Conservation (phyloP, 1,140 invertebrate genomes). For the Hyposmocoma kahamanoa region DNA sequence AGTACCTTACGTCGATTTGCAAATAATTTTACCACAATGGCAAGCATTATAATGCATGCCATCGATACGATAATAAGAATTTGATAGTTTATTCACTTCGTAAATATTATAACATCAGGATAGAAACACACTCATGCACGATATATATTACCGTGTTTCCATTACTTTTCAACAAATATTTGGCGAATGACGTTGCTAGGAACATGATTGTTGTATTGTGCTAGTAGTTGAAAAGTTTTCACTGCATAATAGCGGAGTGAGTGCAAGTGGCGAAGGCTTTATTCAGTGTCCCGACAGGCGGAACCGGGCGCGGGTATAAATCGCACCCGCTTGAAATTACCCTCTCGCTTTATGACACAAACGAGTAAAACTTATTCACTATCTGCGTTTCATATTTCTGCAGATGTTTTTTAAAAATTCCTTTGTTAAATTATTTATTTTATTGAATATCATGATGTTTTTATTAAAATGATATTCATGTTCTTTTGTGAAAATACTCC, state of each 20-base stretch:
- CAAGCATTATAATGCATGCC: too few relatives aligned
- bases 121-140: too few relatives aligned
- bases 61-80: too few relatives aligned
- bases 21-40: too few relatives aligned
- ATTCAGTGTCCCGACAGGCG: constrained; percentile 30
- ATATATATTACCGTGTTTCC: too few relatives aligned
- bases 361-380: constrained; percentile 33
- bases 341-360: constrained; percentile 47
- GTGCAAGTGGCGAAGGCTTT: constrained; percentile 38
- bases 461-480: too few relatives aligned
- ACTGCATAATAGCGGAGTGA: constrained; percentile 23
- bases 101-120: too few relatives aligned
- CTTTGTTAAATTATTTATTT: neutral
- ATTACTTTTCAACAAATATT: neutral
- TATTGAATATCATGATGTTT: too few relatives aligned
- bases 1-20: too few relatives aligned
- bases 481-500: too few relatives aligned
- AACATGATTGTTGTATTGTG: constrained; percentile 3
- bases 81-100: too few relatives aligned
- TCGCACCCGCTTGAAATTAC: constrained; percentile 50
- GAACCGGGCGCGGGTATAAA: constrained; percentile 47
- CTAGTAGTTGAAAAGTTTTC: constrained; percentile 1
- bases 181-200: neutral
- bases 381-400: constrained; percentile 15
- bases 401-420: neutral